A percentile compares a stretch with the other conserved stretches of the same genome.
These are phyloP conservation scores for Actenoides lindsayi DNA, from an alignment of 2,113 vertebrate species.

Conservation along the genomic window DNA sequence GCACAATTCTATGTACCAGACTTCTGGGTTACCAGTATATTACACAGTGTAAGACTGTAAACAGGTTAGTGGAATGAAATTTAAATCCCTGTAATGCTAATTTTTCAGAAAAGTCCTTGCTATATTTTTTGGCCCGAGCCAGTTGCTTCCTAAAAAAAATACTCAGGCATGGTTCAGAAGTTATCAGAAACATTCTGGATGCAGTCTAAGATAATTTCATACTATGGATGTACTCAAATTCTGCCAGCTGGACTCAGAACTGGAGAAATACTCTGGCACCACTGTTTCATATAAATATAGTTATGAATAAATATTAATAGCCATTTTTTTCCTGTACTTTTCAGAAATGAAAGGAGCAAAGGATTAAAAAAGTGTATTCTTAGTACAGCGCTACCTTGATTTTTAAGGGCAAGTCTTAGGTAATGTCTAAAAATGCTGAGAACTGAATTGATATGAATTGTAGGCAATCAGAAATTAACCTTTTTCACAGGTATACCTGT, in stretches of 20 bases:
- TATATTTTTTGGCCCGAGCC: background rate
- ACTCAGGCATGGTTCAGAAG: background rate
- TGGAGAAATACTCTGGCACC: background rate
- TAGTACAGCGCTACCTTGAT: background rate
- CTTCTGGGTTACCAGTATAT: rapidly evolving
- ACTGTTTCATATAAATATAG: background rate
- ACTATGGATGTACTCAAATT: background rate
- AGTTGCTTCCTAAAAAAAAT: background rate
- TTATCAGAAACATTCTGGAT: background rate
- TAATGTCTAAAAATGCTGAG: background rate
- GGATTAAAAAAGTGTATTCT: background rate
- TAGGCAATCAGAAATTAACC: background rate
- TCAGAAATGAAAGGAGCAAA: background rate
- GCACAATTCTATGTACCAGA: background rate
- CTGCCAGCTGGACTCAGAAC: constrained; percentile 32
- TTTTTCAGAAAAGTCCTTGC: background rate
- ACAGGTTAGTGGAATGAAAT: background rate
- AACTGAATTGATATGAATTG: background rate
- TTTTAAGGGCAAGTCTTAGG: background rate
- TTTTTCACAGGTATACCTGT: background rate
- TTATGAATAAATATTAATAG: background rate
- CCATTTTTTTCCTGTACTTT: background rate
- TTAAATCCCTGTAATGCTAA: background rate
- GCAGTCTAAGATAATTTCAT: background rate
- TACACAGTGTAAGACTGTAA: background rate